These are phyloP conservation scores for Cyprinella venusta DNA, from an alignment of 2,797 vertebrate species.

Conservation along the genomic window DNA sequence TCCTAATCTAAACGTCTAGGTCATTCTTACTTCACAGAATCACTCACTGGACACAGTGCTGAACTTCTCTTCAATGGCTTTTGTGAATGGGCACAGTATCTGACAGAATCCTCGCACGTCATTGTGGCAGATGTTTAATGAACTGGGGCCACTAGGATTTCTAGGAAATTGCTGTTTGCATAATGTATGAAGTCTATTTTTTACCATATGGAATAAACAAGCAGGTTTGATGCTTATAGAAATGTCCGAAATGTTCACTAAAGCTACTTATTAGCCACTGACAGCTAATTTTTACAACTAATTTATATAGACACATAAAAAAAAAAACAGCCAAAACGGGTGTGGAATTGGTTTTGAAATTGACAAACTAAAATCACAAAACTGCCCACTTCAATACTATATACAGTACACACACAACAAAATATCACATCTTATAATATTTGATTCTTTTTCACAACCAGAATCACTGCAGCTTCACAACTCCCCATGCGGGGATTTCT, in stretches of 20 bases:
- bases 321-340: not conserved
- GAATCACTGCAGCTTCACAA: not conserved
- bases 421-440: not conserved
- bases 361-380: not conserved
- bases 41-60: conserved; percentile 39
- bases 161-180: not conserved
- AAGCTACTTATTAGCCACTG: not conserved
- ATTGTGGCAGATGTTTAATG: conserved; percentile 10
- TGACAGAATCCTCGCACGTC: conserved; percentile 29
- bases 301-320: not conserved
- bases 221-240: not conserved
- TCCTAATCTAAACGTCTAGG: conserved; percentile 64
- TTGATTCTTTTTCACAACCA: not conserved
- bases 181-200: not conserved
- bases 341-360: not conserved
- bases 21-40: conserved; percentile 46
- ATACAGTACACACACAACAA: not conserved
- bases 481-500: not conserved
- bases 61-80: conserved; percentile 7
- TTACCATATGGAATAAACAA: conserved; percentile 1
- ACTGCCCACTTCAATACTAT: not conserved
- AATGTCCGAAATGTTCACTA: not conserved
- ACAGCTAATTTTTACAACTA: not conserved
- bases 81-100: conserved; percentile 14
- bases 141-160: not conserved